A percentile compares a stretch with the other conserved stretches of the same genome.
Conservation (phyloP, 1,140 invertebrate species). For the Papilio machaon region DNA sequence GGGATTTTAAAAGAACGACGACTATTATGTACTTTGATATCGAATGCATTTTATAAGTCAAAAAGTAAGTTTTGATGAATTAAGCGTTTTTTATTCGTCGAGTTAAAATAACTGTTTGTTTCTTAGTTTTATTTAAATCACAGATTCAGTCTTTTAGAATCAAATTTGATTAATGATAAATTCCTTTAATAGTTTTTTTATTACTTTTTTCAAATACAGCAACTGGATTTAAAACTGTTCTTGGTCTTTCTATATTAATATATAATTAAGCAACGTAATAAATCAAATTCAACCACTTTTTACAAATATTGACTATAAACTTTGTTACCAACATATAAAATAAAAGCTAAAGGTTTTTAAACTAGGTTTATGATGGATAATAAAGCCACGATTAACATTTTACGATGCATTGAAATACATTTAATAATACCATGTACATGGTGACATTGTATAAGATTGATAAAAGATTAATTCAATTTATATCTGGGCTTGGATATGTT, state of each 20-base stretch:
- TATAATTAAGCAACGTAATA: not conserved
- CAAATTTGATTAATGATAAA: no score
- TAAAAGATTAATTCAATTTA: not conserved
- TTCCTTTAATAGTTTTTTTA: no score
- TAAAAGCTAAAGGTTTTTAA: not conserved
- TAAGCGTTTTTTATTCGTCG: not conserved
- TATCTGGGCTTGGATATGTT: not conserved
- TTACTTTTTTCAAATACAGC: no score
- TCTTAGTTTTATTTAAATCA: not conserved
- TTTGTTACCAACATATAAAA: not conserved
- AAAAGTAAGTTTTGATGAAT: not conserved
- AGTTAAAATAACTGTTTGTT: not conserved
- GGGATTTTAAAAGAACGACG: slow-evolving; percentile 1
- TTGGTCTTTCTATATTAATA: not conserved
- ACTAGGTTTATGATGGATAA: slow-evolving; percentile 20
- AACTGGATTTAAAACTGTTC: no score
- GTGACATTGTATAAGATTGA: not conserved
- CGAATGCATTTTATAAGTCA: not conserved
- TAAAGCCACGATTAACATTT: slow-evolving; percentile 11
- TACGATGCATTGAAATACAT: slow-evolving; percentile 5
- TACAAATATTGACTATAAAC: not conserved
- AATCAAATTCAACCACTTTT: slow-evolving; percentile 7
- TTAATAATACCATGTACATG: not conserved
- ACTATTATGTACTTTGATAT: not conserved
- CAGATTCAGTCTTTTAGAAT: not conserved